Conservation (phyloP, 2,797 vertebrate genomes). For the Crocidura indochinensis region DNA sequence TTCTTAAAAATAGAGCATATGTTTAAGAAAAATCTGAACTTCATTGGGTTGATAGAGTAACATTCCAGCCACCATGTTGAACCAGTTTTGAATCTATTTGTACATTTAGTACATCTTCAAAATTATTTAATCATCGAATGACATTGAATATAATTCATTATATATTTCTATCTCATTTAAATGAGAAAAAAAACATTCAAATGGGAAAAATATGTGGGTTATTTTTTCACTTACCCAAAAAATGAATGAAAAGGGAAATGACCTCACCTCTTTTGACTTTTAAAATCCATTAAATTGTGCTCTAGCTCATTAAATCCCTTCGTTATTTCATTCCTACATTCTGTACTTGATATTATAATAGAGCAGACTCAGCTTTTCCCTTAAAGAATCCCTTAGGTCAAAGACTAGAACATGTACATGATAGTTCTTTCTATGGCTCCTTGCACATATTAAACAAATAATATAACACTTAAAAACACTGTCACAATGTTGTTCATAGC, state of each 20-base stretch:
- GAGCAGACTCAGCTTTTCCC: background rate
- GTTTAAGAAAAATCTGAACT: constrained; percentile 19
- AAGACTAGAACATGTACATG: background rate
- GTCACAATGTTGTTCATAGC: no score
- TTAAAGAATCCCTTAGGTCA: no score
- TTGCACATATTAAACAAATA: background rate
- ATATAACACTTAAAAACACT: background rate
- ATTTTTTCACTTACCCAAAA: constrained; percentile 6
- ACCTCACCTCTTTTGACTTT: no score
- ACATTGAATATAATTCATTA: background rate
- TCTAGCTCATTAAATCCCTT: background rate
- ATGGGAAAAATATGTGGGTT: background rate
- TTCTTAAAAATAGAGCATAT: background rate
- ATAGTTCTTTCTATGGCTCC: background rate
- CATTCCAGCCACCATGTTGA: background rate
- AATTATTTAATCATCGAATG: constrained; percentile 33
- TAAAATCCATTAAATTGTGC: background rate
- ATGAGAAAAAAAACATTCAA: background rate
- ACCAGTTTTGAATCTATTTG: constrained; percentile 39
- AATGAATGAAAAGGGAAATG: background rate
- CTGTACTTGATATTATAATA: background rate
- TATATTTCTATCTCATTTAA: background rate
- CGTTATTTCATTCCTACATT: background rate
- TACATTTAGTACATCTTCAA: constrained; percentile 9
- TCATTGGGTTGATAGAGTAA: constrained; percentile 47